A percentile compares a stretch with the other conserved stretches of the same genome.
These are phyloP conservation scores for Papilio dardanus DNA, from an alignment of 1,140 invertebrate genomes.

Conservation along the genomic window DNA sequence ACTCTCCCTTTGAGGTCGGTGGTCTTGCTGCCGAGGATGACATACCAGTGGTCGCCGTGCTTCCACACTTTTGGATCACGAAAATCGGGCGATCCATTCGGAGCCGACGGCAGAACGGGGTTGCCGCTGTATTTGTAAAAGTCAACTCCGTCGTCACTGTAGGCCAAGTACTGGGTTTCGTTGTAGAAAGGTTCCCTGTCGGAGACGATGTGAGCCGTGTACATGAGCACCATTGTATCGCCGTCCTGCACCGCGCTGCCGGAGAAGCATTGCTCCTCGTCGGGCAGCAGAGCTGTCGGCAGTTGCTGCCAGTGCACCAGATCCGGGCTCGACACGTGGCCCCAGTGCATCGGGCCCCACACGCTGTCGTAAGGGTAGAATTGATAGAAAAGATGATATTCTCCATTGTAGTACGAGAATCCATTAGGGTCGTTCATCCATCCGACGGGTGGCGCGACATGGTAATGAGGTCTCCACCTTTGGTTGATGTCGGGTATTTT, in stretches of 20 bases:
- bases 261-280: slow-evolving; percentile 74
- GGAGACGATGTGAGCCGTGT: slow-evolving; percentile 61
- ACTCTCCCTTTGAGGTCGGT: slow-evolving; percentile 64
- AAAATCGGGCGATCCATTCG: slow-evolving; percentile 68
- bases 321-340: slow-evolving; percentile 67
- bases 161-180: slow-evolving; percentile 73
- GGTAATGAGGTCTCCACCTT: slow-evolving; percentile 63
- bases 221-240: slow-evolving; percentile 65
- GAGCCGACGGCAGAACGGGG: slow-evolving; percentile 62
- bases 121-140: slow-evolving; percentile 73
- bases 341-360: slow-evolving; percentile 78
- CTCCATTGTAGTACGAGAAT: slow-evolving; percentile 69
- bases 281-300: slow-evolving; percentile 75
- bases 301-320: slow-evolving; percentile 71
- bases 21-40: slow-evolving; percentile 73
- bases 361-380: slow-evolving; percentile 70
- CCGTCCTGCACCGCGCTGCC: slow-evolving; percentile 68
- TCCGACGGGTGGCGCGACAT: slow-evolving; percentile 66
- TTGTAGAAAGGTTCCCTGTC: slow-evolving; percentile 59
- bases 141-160: slow-evolving; percentile 65
- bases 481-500: slow-evolving; percentile 60
- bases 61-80: slow-evolving; percentile 79
- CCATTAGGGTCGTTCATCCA: slow-evolving; percentile 81
- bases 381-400: slow-evolving; percentile 77
- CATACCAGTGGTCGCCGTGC: slow-evolving; percentile 70